These are phyloP conservation scores for Ecdyonurus torrentis DNA, from an alignment of 2,888 invertebrate species.

Conservation along the genomic window DNA sequence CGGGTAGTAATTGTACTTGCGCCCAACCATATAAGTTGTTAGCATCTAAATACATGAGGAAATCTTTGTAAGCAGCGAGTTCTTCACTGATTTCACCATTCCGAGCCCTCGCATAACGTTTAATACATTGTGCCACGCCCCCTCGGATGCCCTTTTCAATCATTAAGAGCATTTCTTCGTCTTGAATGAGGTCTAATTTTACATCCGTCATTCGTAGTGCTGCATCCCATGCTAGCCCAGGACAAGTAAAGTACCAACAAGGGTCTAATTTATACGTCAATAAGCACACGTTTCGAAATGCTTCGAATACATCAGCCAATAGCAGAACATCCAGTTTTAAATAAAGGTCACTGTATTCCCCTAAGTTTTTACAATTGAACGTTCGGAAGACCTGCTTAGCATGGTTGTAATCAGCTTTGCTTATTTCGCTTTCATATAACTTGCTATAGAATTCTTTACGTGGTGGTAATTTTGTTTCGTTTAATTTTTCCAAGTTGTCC, in stretches of 20 bases:
- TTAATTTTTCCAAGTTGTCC: too few relatives aligned
- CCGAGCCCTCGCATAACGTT: conserved; percentile 20
- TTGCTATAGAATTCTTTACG: too few relatives aligned
- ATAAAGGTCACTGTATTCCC: conserved; percentile 19
- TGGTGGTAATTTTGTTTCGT: too few relatives aligned
- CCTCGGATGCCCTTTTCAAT: conserved; percentile 20
- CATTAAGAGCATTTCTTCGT: too few relatives aligned
- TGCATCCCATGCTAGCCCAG: conserved; percentile 21
- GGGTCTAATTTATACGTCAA: conserved; percentile 19
- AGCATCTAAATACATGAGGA: too few relatives aligned
- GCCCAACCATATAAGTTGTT: too few relatives aligned
- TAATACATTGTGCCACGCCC: conserved; percentile 20
- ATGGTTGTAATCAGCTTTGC: too few relatives aligned
- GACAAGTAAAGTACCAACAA: too few relatives aligned
- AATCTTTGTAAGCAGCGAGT: too few relatives aligned
- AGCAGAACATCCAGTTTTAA: conserved; percentile 19
- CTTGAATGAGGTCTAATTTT: conserved; percentile 19
- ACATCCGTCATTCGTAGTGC: conserved; percentile 21
- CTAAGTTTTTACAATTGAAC: conserved; percentile 16
- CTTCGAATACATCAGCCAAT: conserved; percentile 20
- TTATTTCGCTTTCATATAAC: too few relatives aligned
- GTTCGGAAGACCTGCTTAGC: too few relatives aligned
- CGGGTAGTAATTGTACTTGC: too few relatives aligned
- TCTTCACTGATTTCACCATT: conserved; percentile 17
- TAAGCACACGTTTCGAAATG: conserved; percentile 17